phyloP scores from a whole-genome alignment of 2,888 invertebrate genomes.

The Heterodera filipjevi region DNA sequence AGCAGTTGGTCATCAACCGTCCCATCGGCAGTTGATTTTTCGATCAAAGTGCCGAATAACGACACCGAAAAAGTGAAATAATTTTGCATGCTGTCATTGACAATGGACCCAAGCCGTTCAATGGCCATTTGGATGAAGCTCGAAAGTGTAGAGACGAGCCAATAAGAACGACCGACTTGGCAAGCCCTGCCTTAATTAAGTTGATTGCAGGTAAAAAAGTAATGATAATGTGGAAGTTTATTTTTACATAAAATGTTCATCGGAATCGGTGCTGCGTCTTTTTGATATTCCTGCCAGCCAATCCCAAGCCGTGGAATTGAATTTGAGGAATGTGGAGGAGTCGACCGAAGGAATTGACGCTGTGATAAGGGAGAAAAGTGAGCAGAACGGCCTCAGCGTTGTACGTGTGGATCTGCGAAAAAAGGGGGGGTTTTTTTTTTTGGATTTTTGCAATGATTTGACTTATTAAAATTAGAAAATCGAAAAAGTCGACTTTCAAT shows the following conservation, averaged over 20 bases:
- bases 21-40: slow-evolving; percentile 68
- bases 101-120: slow-evolving; percentile 42
- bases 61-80: slow-evolving; percentile 44
- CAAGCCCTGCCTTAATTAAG: slow-evolving; percentile 21
- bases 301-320: slow-evolving; percentile 69
- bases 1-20: slow-evolving; percentile 73
- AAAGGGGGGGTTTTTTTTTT: too few species aligned
- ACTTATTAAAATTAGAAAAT: too few species aligned
- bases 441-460: too few species aligned
- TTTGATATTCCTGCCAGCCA: slow-evolving; percentile 61
- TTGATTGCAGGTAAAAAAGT: too few species aligned
- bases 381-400: slow-evolving; percentile 81
- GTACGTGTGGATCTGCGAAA: slow-evolving; percentile 78
- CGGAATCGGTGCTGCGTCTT: slow-evolving; percentile 50
- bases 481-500: too few species aligned
- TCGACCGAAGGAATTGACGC: slow-evolving; percentile 83
- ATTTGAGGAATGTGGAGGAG: slow-evolving; percentile 77
- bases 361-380: slow-evolving; percentile 87
- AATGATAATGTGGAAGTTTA: too few species aligned
- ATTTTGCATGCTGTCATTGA: slow-evolving; percentile 33
- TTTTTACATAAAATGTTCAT: slow-evolving; percentile 41
- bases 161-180: slow-evolving; percentile 21
- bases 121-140: slow-evolving; percentile 13
- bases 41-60: slow-evolving; percentile 67
- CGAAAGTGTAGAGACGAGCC: slow-evolving; percentile 16